Conservation (phyloP, 2,797 vertebrate genomes). For the Petrocephalus schoutedeni region DNA sequence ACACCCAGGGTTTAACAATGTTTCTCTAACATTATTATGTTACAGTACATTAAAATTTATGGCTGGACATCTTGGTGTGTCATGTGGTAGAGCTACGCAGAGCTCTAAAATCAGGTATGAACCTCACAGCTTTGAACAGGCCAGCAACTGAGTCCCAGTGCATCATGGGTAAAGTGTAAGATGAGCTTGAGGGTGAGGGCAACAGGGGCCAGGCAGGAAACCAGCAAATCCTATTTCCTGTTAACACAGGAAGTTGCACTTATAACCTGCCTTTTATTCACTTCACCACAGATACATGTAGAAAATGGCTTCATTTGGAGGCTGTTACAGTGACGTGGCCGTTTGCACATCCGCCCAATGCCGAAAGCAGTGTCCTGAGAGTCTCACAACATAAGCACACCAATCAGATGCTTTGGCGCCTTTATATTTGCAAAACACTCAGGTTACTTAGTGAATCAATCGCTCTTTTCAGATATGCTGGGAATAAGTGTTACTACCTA, state of each 20-base stretch:
- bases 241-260: slow-evolving; percentile 52
- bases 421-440: neutral
- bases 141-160: slow-evolving; percentile 18
- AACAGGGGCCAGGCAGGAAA: slow-evolving; percentile 57
- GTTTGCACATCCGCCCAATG: neutral
- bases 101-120: neutral
- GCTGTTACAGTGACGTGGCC: neutral
- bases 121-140: slow-evolving; percentile 39
- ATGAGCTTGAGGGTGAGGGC: neutral
- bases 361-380: neutral
- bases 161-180: slow-evolving; percentile 28
- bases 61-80: neutral
- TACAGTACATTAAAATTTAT: neutral
- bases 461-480: neutral
- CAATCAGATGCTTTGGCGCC: neutral
- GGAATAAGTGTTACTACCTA: slow-evolving; percentile 2
- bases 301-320: slow-evolving; percentile 1
- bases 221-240: slow-evolving; percentile 64
- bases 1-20: neutral
- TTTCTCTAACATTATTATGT: neutral
- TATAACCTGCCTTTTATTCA: slow-evolving; percentile 40
- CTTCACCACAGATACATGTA: slow-evolving; percentile 45
- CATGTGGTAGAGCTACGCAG: neutral
- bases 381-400: neutral
- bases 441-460: neutral